phyloP scores from a whole-genome alignment of 2,888 invertebrate species.

The Abrostola triplasia region DNA sequence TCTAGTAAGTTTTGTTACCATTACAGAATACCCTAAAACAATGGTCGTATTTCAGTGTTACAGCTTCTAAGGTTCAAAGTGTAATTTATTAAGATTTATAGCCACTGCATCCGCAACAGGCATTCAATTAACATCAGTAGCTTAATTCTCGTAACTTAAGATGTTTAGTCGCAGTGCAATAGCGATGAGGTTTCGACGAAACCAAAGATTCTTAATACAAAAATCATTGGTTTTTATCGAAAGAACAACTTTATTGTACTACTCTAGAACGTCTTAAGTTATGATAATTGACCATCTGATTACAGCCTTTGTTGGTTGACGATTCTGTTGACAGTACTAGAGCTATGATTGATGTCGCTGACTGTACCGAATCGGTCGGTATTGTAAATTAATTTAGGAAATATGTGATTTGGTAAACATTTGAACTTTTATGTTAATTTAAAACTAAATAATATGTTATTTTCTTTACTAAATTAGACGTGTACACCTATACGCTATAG shows the following conservation, averaged over 20 bases:
- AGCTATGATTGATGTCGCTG: slow-evolving; percentile 63
- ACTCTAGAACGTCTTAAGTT: too few relatives aligned
- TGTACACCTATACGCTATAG: too few relatives aligned
- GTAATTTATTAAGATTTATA: slow-evolving; percentile 56
- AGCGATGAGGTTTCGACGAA: too few relatives aligned
- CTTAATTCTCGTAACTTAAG: too few relatives aligned
- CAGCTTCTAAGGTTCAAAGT: slow-evolving; percentile 22
- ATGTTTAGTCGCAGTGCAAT: too few relatives aligned
- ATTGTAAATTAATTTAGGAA: slow-evolving; percentile 9
- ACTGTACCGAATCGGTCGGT: slow-evolving; percentile 27
- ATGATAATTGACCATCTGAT: slow-evolving; percentile 68
- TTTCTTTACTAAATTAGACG: too few relatives aligned
- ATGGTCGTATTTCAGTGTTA: slow-evolving; percentile 38
- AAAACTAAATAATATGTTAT: too few relatives aligned
- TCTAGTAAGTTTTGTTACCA: not conserved
- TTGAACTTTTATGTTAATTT: too few relatives aligned
- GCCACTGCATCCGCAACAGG: slow-evolving; percentile 63
- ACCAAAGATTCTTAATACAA: too few relatives aligned
- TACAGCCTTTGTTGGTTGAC: slow-evolving; percentile 65
- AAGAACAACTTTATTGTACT: too few relatives aligned
- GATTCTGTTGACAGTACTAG: slow-evolving; percentile 62
- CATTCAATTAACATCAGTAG: slow-evolving; percentile 79
- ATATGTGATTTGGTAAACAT: slow-evolving; percentile 2
- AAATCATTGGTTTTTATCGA: too few relatives aligned
- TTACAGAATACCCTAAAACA: slow-evolving; percentile 31